Base-by-base conservation (phyloP, 1,140 invertebrate species). In the Zaprionus vittiger region DNA sequence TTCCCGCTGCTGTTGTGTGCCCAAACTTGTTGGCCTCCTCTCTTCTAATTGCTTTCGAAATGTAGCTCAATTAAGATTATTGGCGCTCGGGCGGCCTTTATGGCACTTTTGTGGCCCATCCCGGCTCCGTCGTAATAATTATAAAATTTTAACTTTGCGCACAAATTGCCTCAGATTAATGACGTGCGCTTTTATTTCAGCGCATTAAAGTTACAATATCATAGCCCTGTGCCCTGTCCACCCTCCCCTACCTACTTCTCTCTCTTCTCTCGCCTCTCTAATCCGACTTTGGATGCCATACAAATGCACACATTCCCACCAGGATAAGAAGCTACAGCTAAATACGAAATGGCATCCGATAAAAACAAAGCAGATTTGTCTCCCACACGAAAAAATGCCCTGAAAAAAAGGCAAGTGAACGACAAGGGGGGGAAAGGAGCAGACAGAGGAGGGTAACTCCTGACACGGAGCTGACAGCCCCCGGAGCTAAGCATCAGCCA, bases 321-420 rank as follows among this genome's bases (percentile, higher is more conserved):
- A 91, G 89, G 89, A 91, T 91, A 91, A 91, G 87, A 73, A 47
- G 81, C 66, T 62, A 22, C 72, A 67, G 77, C 79, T 85, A 89
- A 83, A 89, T 82, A 85, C 76, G 66, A 85, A 91, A 75, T 75
- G 78, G 76, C 72, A 91, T 91, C 87, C 81, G 87, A 91, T 91
- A 91, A 91, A 91, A 79, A 91, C 87, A 91, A 87, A 91, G 83
- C 83, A 91, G 87, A 91, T 91, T 91, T 91, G 87, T 91, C 75
- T 72, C 77, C 65, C 62, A 59, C 34, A 47, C 38, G 24, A 49
- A 15, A 20, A 69, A 72, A 77, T 52, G 65, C 62, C 69, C 73
- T 28, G 52, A 76, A 44, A 54, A 62, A 56, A 60, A 44, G 20
- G 0, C 4, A 37, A 38, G 28, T 20, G 59, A 57, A 28, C n/a